Conservation (phyloP, 2,888 invertebrate genomes). For the Aplocera efformata region DNA sequence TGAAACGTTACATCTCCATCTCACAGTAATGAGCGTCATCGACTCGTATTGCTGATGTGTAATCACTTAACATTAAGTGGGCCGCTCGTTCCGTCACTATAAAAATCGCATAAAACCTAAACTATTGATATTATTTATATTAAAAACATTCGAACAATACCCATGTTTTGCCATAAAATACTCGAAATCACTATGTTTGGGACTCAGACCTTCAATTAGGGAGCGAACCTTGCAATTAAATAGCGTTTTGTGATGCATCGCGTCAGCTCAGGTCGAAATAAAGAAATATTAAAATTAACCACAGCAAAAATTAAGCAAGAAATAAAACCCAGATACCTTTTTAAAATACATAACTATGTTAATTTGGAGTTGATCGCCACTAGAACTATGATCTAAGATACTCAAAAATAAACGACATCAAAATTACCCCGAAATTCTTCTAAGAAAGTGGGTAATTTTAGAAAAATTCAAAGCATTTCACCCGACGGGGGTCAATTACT, state of each 20-base stretch:
- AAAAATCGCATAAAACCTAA: no score
- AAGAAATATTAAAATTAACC: no score
- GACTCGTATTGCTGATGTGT: no score
- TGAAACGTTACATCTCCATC: no score
- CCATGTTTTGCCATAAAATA: constrained; percentile 9
- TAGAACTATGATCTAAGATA: constrained; percentile 4
- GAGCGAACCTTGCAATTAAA: constrained; percentile 22
- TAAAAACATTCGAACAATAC: constrained; percentile 5
- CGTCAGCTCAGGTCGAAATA: constrained; percentile 3
- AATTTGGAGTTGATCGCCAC: constrained; percentile 1
- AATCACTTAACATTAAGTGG: no score
- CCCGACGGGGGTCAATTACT: constrained; percentile 43
- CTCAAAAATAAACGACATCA: constrained; percentile 2
- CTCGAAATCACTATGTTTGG: constrained; percentile 15
- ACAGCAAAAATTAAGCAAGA: no score
- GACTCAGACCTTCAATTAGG: constrained; percentile 13
- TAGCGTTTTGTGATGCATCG: constrained; percentile 13
- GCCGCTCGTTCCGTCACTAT: no score
- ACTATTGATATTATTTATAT: no score
- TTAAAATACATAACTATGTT: no score
- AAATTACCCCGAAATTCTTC: constrained; percentile 38
- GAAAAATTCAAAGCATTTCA: constrained; percentile 47
- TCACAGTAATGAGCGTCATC: no score
- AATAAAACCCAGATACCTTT: no score
- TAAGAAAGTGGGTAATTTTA: constrained; percentile 45